Evolutionary conservation across 2,888 invertebrate species (phyloP).

Genomic region (Aleiodes leptofemur): DNA sequence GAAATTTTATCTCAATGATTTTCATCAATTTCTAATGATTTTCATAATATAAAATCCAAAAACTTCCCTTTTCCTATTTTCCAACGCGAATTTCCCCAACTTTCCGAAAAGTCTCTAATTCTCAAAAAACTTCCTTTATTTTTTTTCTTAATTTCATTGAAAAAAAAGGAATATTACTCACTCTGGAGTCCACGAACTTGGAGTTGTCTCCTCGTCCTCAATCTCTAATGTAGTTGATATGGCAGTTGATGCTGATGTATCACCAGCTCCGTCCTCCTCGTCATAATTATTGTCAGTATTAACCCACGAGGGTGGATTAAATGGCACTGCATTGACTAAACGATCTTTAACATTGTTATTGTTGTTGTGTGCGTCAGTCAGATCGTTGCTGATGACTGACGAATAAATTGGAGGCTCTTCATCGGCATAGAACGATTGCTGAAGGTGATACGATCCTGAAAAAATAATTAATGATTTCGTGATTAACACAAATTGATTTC

Average conservation of each 20-base stretch:
- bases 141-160: constrained; percentile 14
- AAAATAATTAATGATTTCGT: constrained; percentile 9
- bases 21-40: too few relatives aligned
- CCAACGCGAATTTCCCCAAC: too few relatives aligned
- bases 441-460: constrained; percentile 44
- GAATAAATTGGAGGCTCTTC: constrained; percentile 55
- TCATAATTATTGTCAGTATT: constrained; percentile 59
- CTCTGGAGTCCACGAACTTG: constrained; percentile 64
- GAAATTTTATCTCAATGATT: too few relatives aligned
- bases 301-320: constrained; percentile 59
- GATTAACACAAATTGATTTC: neutral
- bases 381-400: constrained; percentile 39
- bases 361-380: constrained; percentile 45
- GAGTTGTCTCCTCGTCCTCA: constrained; percentile 59
- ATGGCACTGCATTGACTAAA: constrained; percentile 60
- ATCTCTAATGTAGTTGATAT: constrained; percentile 46
- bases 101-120: too few relatives aligned
- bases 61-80: too few relatives aligned
- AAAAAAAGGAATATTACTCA: constrained; percentile 54
- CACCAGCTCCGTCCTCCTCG: constrained; percentile 46
- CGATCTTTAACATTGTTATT: constrained; percentile 60
- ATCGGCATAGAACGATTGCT: constrained; percentile 40
- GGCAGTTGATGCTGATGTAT: constrained; percentile 42
- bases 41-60: too few relatives aligned
- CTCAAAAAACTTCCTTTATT: neutral